Base-by-base conservation (phyloP, 2,888 invertebrate genomes). In the Alviniconcha strummeri region DNA sequence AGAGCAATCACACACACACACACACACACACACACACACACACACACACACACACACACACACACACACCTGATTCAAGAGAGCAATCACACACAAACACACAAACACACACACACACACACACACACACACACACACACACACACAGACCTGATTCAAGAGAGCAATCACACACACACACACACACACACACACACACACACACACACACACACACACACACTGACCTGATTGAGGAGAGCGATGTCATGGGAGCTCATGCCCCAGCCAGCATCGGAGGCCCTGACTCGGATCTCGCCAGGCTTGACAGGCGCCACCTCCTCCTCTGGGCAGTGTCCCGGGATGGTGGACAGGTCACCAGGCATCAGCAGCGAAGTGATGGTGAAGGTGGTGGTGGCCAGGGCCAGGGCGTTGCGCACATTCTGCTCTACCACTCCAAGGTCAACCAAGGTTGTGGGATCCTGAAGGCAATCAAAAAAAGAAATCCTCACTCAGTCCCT, bases 391-490 rank as follows among this genome's bases (percentile, higher is more conserved):
- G 91, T 89, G 84, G 89, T 88, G 64, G 91, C 88, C 84, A 91
- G 87, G 84, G 89, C 89, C 76, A 91, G 88, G 64, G 91, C 88
- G 84, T 91, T 91, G 57, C 91, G 89, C 54, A 91, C 88, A 54
- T 89, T 90, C 82, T 90, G 89, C 85, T 91, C 90, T 54, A 90
- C 89, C 0, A 90, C 90, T 11, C 90, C 91, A 9, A 91, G 85
- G 82, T 91, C 91, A 8, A 91, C 91, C 85, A 91, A 85, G 84
- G 91, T 91, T 76, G 87, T 85, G 0, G 89, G 89, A 81, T 90
- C 91, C 91, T 91, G 85, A 7, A 85, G 84, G 55, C 15, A 15
- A 75, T 15, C 9, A 64, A 64, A 2, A 2, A 36, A 36, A 3
- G 36, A 36, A 36, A 36, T 36, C 36, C 36, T 36, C 36, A 36